These are phyloP conservation scores for Dufourea novaeangliae DNA, from an alignment of 1,140 invertebrate species.

Conservation along the genomic window DNA sequence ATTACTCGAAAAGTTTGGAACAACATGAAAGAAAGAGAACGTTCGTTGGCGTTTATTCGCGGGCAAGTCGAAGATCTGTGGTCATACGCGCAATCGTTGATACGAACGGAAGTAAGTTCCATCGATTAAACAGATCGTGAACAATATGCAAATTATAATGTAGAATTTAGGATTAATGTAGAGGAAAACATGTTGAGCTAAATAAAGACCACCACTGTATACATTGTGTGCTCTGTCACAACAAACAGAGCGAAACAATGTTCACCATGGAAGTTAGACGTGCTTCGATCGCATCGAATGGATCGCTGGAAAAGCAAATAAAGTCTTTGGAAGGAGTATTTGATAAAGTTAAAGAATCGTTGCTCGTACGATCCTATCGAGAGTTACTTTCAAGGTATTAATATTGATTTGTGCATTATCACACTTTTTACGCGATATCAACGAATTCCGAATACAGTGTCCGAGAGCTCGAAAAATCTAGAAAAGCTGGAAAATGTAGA, in stretches of 20 bases:
- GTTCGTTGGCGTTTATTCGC: constrained; percentile 80
- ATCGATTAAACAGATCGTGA: not conserved
- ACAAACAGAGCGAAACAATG: constrained; percentile 77
- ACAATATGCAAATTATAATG: too few species aligned
- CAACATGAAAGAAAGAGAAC: constrained; percentile 84
- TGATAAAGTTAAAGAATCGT: constrained; percentile 75
- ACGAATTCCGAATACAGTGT: too few species aligned
- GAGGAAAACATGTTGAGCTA: too few species aligned
- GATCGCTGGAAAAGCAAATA: constrained; percentile 78
- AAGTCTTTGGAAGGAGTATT: constrained; percentile 80
- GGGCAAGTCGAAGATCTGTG: constrained; percentile 82
- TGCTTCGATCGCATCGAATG: constrained; percentile 70
- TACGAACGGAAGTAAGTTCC: constrained; percentile 83
- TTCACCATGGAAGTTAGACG: constrained; percentile 63
- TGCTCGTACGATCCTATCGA: constrained; percentile 78
- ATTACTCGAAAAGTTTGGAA: constrained; percentile 82
- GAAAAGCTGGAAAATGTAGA: too few species aligned
- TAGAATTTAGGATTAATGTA: too few species aligned
- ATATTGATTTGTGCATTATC: not conserved
- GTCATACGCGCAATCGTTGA: constrained; percentile 82
- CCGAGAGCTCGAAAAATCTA: too few species aligned
- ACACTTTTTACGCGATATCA: too few species aligned
- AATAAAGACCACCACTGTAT: not conserved
- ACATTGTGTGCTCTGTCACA: constrained; percentile 4
- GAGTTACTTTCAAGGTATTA: constrained; percentile 81